Evolutionary conservation across 1,140 invertebrate species (phyloP).

Genomic region (Leptopilina boulardi): DNA sequence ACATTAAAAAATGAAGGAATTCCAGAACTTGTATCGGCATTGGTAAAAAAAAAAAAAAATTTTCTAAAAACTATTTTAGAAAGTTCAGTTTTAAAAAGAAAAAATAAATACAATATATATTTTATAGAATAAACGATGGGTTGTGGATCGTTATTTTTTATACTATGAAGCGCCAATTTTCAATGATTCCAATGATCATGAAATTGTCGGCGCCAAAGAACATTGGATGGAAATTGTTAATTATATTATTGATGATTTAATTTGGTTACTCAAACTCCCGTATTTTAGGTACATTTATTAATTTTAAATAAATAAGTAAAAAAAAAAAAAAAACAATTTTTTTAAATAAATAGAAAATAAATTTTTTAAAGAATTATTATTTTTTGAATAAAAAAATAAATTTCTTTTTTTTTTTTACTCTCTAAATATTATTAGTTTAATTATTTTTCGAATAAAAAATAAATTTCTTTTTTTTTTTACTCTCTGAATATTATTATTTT

Average conservation of each 20-base stretch:
- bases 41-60: conserved; percentile 57
- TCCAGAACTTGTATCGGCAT: conserved; percentile 56
- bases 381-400: no score
- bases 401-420: no score
- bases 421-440: no score
- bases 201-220: conserved; percentile 75
- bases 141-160: conserved; percentile 67
- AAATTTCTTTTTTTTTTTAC: no score
- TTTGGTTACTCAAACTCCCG: conserved; percentile 76
- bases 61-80: conserved; percentile 34
- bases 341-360: background rate
- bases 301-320: no score
- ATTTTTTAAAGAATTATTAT: background rate
- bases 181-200: conserved; percentile 60
- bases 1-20: conserved; percentile 58
- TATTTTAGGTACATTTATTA: conserved; percentile 71
- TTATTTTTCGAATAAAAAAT: no score
- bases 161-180: conserved; percentile 67
- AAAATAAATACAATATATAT: background rate
- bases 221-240: conserved; percentile 78
- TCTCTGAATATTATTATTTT: no score
- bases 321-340: background rate
- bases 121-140: conserved; percentile 68
- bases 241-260: conserved; percentile 78
- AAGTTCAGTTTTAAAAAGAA: conserved; percentile 24